These are phyloP conservation scores for Cryptocephalus moraei DNA, from an alignment of 2,888 invertebrate species.

Conservation along the genomic window DNA sequence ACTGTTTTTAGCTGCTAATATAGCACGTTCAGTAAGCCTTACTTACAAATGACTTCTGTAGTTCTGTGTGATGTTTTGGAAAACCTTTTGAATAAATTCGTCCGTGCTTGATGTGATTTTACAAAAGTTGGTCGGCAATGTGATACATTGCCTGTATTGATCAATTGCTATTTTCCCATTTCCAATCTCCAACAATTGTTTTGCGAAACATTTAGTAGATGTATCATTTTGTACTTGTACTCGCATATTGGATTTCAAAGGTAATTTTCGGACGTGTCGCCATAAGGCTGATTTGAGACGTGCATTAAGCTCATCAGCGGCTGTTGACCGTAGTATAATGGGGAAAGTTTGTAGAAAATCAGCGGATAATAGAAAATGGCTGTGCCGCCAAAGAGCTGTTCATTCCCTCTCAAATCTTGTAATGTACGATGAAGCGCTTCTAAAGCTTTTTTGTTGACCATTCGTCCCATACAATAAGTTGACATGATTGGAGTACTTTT, in stretches of 20 bases:
- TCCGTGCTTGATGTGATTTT: slow-evolving; percentile 19
- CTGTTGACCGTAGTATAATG: slow-evolving; percentile 21
- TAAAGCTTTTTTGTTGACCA: no score
- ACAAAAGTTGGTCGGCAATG: slow-evolving; percentile 27
- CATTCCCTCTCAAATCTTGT: neutral
- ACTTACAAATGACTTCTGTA: neutral
- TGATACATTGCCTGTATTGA: slow-evolving; percentile 26
- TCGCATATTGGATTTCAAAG: neutral
- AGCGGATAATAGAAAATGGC: slow-evolving; percentile 1
- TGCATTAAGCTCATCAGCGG: slow-evolving; percentile 28
- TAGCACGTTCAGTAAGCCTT: neutral
- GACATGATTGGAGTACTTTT: neutral
- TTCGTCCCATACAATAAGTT: neutral
- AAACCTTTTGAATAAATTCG: slow-evolving; percentile 1
- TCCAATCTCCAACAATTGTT: no score
- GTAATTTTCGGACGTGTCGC: no score
- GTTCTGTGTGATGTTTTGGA: neutral
- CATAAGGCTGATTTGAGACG: slow-evolving; percentile 17
- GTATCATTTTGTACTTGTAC: no score
- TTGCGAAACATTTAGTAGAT: no score
- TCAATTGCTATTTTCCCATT: slow-evolving; percentile 24
- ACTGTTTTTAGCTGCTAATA: neutral
- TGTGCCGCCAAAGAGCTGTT: slow-evolving; percentile 2
- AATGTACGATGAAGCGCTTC: neutral
- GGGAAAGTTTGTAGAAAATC: slow-evolving; percentile 5